Evolutionary conservation across 2,113 vertebrate genomes (phyloP).

Genomic region (Gnathonemus longibarbis): DNA sequence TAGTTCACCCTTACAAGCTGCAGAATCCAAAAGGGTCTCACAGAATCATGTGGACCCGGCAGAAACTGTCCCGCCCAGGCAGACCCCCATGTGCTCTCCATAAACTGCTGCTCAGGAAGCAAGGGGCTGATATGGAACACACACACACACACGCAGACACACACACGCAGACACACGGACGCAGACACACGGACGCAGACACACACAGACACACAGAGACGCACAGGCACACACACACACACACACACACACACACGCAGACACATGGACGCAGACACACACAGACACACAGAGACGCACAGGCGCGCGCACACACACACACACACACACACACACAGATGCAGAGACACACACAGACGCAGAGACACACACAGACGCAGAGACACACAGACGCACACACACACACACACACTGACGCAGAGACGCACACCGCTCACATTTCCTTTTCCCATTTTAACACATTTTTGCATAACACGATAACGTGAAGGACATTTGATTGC

Average conservation of each 20-base stretch:
- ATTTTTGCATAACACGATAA: neutral
- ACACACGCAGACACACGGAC: neutral
- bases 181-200: neutral
- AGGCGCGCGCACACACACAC: neutral
- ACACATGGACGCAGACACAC: neutral
- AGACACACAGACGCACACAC: neutral
- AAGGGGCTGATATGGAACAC: neutral
- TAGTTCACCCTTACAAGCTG: neutral
- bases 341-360: neutral
- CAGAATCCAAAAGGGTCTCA: neutral
- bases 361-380: neutral
- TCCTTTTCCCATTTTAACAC: neutral
- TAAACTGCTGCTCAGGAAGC: neutral
- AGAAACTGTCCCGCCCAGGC: neutral
- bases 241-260: too few species aligned
- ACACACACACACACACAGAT: too few species aligned
- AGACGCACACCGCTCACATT: neutral
- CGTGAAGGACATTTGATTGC: neutral
- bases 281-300: neutral
- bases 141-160: neutral
- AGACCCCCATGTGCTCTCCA: neutral
- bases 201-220: neutral
- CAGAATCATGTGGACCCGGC: neutral
- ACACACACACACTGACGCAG: neutral
- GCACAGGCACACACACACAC: neutral